Conservation (phyloP, 1,140 invertebrate species). For the Eciton burchellii region DNA sequence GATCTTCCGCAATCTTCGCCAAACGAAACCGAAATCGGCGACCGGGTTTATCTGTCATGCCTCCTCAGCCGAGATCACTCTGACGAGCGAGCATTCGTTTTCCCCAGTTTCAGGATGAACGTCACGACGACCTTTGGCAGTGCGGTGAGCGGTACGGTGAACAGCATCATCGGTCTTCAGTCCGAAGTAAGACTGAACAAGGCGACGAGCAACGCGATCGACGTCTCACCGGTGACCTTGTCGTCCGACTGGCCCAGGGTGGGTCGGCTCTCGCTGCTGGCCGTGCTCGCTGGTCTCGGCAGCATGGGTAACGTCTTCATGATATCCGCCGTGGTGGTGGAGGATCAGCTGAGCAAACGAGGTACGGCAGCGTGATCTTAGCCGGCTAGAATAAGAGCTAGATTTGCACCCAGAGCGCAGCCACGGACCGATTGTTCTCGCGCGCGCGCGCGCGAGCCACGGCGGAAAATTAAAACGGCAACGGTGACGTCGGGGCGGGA, state of each 20-base stretch:
- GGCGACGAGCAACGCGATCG: slow-evolving; percentile 60
- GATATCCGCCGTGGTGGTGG: slow-evolving; percentile 91
- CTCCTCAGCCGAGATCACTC: neutral
- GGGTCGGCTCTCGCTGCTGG: slow-evolving; percentile 88
- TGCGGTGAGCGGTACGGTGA: slow-evolving; percentile 74
- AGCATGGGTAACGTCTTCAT: slow-evolving; percentile 92
- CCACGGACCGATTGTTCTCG: slow-evolving; percentile 2
- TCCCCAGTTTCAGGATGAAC: slow-evolving; percentile 71
- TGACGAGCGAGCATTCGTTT: slow-evolving; percentile 1
- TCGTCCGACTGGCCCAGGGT: slow-evolving; percentile 90
- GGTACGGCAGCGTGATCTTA: slow-evolving; percentile 83
- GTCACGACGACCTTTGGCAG: slow-evolving; percentile 56
- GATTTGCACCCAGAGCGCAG: neutral
- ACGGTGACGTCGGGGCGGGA: slow-evolving; percentile 16
- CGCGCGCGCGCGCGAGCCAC: neutral
- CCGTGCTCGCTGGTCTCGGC: slow-evolving; percentile 88
- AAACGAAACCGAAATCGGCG: no score
- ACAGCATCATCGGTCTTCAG: slow-evolving; percentile 71
- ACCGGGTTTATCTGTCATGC: neutral
- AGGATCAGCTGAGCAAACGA: slow-evolving; percentile 90
- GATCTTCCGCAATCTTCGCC: no score
- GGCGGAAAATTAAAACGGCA: slow-evolving; percentile 44
- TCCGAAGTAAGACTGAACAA: slow-evolving; percentile 75
- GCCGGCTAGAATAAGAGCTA: no score
- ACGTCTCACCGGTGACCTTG: slow-evolving; percentile 88